Evolutionary conservation across 2,888 invertebrate genomes (phyloP).

Genomic region (Scaptomyza reducta): DNA sequence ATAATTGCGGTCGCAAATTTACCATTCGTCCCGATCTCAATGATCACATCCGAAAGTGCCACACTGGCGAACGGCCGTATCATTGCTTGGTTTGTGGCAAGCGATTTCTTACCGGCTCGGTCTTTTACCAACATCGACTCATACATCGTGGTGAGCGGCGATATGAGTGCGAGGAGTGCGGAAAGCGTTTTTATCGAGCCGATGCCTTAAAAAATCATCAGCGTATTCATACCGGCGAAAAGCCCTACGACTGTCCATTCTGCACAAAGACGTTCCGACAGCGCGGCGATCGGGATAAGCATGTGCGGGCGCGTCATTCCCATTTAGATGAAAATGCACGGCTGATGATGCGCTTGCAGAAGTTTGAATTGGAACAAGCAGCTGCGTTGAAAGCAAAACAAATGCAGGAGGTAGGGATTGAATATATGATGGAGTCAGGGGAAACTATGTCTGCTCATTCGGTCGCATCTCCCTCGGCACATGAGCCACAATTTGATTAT

Average conservation of each 20-base stretch:
- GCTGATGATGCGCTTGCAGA: slow-evolving; percentile 83
- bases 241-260: slow-evolving; percentile 86
- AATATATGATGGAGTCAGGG: background rate
- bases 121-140: slow-evolving; percentile 87
- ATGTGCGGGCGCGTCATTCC: slow-evolving; percentile 86
- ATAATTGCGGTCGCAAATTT: slow-evolving; percentile 87
- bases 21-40: slow-evolving; percentile 88
- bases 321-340: slow-evolving; percentile 82
- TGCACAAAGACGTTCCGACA: slow-evolving; percentile 86
- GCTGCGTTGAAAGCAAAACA: slow-evolving; percentile 66
- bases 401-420: slow-evolving; percentile 9
- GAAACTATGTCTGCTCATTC: slow-evolving; percentile 3
- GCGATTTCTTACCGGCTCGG: slow-evolving; percentile 87
- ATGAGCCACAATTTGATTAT: slow-evolving; percentile 24
- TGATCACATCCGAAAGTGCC: slow-evolving; percentile 87
- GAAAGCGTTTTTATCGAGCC: slow-evolving; percentile 87
- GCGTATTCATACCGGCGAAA: slow-evolving; percentile 87
- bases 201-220: slow-evolving; percentile 87
- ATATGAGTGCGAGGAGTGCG: slow-evolving; percentile 87
- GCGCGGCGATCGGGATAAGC: slow-evolving; percentile 86
- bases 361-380: slow-evolving; percentile 81
- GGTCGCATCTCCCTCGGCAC: slow-evolving; percentile 24
- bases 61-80: slow-evolving; percentile 87
- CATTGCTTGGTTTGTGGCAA: slow-evolving; percentile 87
- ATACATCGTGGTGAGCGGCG: slow-evolving; percentile 87